Conservation (phyloP, 1,140 invertebrate genomes). For the Drosophila cardini region DNA sequence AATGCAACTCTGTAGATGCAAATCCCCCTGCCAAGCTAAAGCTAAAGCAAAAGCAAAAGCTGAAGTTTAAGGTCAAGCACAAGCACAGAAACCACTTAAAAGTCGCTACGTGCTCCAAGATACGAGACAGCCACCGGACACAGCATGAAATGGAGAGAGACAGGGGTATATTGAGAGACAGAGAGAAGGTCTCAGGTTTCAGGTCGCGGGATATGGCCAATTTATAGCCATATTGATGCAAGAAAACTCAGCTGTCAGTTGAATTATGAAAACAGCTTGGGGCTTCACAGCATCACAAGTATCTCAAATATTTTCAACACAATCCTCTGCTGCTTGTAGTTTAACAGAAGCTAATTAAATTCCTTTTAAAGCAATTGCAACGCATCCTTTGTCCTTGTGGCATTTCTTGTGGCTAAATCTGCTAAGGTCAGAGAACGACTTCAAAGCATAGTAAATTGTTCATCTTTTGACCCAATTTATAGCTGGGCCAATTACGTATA, state of each 20-base stretch:
- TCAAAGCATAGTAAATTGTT: constrained; percentile 63
- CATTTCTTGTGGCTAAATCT: constrained; percentile 9
- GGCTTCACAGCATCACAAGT: constrained; percentile 2
- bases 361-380: constrained; percentile 15
- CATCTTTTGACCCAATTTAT: constrained; percentile 75
- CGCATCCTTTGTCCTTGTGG: not conserved
- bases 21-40: constrained; percentile 17
- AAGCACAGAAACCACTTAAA: constrained; percentile 69
- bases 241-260: constrained; percentile 65
- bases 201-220: constrained; percentile 37
- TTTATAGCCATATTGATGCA: constrained; percentile 74
- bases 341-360: constrained; percentile 31
- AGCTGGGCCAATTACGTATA: constrained; percentile 17
- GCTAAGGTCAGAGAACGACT: constrained; percentile 38
- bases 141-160: not conserved
- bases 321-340: constrained; percentile 2
- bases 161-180: not conserved
- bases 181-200: not conserved
- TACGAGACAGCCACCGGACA: constrained; percentile 28
- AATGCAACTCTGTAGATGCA: constrained; percentile 34
- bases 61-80: constrained; percentile 76
- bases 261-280: constrained; percentile 67
- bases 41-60: constrained; percentile 17
- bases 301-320: not conserved
- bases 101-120: constrained; percentile 49